These are phyloP conservation scores for Porites australiensis DNA, from an alignment of 64 coral and sea anemone species.

Conservation along the genomic window DNA sequence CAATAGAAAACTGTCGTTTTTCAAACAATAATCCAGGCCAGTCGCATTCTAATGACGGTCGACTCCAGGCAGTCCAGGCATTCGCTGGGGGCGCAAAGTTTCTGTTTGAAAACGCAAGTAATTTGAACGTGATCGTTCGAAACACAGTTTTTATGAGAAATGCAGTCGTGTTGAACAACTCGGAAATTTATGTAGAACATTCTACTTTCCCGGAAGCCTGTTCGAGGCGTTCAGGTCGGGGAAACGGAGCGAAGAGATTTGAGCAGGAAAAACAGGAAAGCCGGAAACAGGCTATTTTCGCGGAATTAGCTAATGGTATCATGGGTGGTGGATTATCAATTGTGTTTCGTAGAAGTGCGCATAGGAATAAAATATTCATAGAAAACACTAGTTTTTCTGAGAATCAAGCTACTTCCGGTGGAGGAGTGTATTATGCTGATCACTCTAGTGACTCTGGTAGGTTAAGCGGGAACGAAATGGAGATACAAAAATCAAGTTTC, in stretches of 20 bases:
- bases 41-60: not conserved
- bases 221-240: too few relatives aligned
- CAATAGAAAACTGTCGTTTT: slow-evolving; percentile 54
- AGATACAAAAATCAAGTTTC: slow-evolving; percentile 31
- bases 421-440: slow-evolving; percentile 49
- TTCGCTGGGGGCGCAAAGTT: slow-evolving; percentile 60
- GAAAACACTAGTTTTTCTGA: not conserved
- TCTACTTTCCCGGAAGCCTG: not conserved
- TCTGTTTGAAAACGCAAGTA: slow-evolving; percentile 25
- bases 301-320: too few relatives aligned
- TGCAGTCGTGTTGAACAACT: not conserved
- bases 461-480: slow-evolving; percentile 55
- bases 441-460: not conserved
- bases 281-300: not conserved
- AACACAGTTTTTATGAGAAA: slow-evolving; percentile 64
- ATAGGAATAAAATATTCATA: not conserved
- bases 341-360: not conserved
- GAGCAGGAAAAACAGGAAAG: too few relatives aligned
- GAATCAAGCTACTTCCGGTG: slow-evolving; percentile 75
- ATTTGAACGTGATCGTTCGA: slow-evolving; percentile 42
- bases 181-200: not conserved
- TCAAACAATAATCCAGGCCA: slow-evolving; percentile 69
- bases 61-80: slow-evolving; percentile 20
- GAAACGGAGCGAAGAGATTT: too few relatives aligned
- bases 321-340: not conserved